Evolutionary conservation across 2,797 vertebrate species (phyloP).

Genomic region (Lepidocolaptes lacrymiger): DNA sequence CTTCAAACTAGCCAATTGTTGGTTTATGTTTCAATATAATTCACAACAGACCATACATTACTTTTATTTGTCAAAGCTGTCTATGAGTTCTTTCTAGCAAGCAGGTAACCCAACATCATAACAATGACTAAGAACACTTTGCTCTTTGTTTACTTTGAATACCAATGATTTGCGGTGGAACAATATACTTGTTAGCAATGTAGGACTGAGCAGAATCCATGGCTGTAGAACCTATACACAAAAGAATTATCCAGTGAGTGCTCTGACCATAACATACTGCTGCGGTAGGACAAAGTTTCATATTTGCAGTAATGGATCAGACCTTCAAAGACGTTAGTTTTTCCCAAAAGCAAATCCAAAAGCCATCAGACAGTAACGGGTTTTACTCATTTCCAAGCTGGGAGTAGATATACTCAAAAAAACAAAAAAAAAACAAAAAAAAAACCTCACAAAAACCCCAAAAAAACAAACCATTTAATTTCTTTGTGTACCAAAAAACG

Average conservation of each 20-base stretch:
- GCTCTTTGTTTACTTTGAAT: background rate
- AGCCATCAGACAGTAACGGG: background rate
- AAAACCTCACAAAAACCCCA: too few species aligned
- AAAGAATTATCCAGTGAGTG: background rate
- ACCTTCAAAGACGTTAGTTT: background rate
- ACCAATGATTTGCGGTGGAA: background rate
- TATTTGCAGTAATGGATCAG: background rate
- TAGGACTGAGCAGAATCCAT: background rate
- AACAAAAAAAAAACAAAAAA: too few species aligned
- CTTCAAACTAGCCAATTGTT: background rate
- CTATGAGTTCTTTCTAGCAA: background rate
- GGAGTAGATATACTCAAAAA: background rate
- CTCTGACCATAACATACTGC: background rate
- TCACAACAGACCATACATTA: too few species aligned
- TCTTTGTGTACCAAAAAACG: background rate
- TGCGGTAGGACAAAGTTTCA: background rate
- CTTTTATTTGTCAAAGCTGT: background rate
- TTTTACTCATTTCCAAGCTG: background rate
- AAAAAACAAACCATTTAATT: background rate
- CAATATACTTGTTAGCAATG: background rate
- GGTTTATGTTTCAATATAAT: background rate
- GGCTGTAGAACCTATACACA: fast-evolving
- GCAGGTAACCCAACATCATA: background rate
- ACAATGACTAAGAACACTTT: background rate
- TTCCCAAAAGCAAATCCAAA: background rate